phyloP scores from a whole-genome alignment of 2,113 vertebrate genomes.

The Oceanodroma tethys region DNA sequence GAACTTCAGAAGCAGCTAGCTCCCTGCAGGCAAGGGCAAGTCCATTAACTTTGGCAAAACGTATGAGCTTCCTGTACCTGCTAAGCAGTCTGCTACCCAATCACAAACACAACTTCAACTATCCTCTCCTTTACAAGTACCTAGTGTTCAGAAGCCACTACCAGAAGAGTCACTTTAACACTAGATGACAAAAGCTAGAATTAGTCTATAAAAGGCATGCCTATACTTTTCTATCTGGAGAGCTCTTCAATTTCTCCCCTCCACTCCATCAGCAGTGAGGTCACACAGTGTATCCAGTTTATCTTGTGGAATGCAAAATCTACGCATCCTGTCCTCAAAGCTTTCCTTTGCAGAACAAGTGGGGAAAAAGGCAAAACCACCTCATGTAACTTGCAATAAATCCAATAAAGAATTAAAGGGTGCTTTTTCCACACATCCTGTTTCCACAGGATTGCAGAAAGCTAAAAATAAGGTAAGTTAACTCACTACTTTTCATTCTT shows the following conservation, averaged over 20 bases:
- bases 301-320: background rate
- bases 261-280: background rate
- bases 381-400: background rate
- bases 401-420: background rate
- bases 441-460: background rate
- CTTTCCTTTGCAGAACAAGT: background rate
- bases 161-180: background rate
- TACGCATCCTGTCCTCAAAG: background rate
- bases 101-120: background rate
- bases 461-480: background rate
- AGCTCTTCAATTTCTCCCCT: background rate
- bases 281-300: background rate
- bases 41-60: background rate
- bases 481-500: background rate
- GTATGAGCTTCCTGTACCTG: background rate
- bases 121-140: background rate
- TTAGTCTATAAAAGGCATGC: background rate
- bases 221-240: background rate
- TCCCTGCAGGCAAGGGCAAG: background rate
- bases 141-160: background rate
- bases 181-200: background rate
- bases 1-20: background rate
- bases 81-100: background rate
- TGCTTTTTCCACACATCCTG: background rate
- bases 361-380: background rate